Evolutionary conservation across 2,113 vertebrate genomes (phyloP).

Genomic region (Plestiodon gilberti): DNA sequence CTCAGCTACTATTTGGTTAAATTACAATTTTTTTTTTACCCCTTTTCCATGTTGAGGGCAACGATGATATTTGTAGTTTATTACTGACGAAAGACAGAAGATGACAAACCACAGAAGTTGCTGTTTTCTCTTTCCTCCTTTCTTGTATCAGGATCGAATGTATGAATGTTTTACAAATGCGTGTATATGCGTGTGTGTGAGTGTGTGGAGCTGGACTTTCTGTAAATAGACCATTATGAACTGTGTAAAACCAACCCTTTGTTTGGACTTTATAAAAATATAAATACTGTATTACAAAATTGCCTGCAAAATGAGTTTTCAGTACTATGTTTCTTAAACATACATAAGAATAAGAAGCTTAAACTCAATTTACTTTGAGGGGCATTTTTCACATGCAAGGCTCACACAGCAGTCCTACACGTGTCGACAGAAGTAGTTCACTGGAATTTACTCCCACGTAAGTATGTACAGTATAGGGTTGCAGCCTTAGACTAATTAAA

Average conservation of each 20-base stretch:
- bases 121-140: neutral
- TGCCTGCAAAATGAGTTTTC: slow-evolving; percentile 22
- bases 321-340: too few relatives aligned
- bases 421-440: too few relatives aligned
- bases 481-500: too few relatives aligned
- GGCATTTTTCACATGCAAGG: neutral
- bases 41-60: slow-evolving; percentile 63
- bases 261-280: slow-evolving; percentile 75
- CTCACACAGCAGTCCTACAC: too few relatives aligned
- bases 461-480: too few relatives aligned
- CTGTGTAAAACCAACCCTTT: slow-evolving; percentile 68
- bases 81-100: slow-evolving; percentile 62
- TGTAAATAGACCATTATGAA: slow-evolving; percentile 67
- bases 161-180: slow-evolving; percentile 69
- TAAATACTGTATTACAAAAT: slow-evolving; percentile 56
- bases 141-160: slow-evolving; percentile 65
- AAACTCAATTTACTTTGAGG: neutral
- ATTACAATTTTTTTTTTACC: slow-evolving; percentile 66
- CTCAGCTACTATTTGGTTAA: slow-evolving; percentile 63
- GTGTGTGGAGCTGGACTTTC: slow-evolving; percentile 62
- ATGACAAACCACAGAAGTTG: slow-evolving; percentile 36
- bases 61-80: slow-evolving; percentile 69
- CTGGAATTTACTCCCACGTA: too few relatives aligned
- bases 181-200: too few relatives aligned
- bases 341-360: neutral